Evolutionary conservation across 2,797 vertebrate genomes (phyloP), one percentile per base, ranked within the genome.

Genomic region (Pantherophis vulpinus): DNA sequence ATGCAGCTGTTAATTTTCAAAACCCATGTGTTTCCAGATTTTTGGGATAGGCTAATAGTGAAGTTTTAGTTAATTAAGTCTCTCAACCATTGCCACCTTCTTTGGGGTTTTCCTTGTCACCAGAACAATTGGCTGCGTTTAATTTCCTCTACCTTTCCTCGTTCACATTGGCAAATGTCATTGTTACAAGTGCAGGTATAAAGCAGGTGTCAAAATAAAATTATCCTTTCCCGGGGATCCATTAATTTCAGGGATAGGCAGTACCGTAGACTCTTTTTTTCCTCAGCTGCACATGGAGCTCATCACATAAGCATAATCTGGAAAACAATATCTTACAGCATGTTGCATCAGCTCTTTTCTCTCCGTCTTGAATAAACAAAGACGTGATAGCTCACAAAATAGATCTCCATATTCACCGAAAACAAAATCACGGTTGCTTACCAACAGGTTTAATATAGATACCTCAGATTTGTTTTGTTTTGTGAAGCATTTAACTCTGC

Each of bases 331-430:
- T 96, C 93, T 97, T 97, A 93, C 95, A 97, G 92, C 93, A 87
- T 58, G 92, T 97, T 97, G 94, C 97, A 97, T 97, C 97, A 97
- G 95, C 92, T 96, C 93, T 96, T 87, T 87, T 93, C 91, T 93
- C 90, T 93, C 20, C 92, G 91, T 1, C 86, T 37, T 59, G 47
- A 42, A 93, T 96, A 97, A 98, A 97, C 96, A 97, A 97, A 94
- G 66, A 42, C 14, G n/a, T 96, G 95, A 61, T 55, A 95, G 32
- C 18, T 92, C 66, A 87, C 47, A 90, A 95, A 94, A 92, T 51
- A 92, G 88, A 95, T 88, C 58, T 94, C 1, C 4, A 56, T 93
- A 90, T 58, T 87, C 94, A 54, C 92, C 60, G 12, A 91, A 86
- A 90, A 91, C 54, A 83, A 83, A 93, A 83, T 63, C 2, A 55